A percentile compares a stretch with the other conserved stretches of the same genome.
phyloP scores from a whole-genome alignment of 1,140 invertebrate species.

The Drosophila melanogaster region Release_6_plus_ISO1_MT NT_037436.4:2015001-2015500 shows the following conservation, averaged over 20 bases:
- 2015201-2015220: background rate
- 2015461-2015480: conserved; percentile 50
- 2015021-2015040: background rate
- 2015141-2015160: too few species aligned
- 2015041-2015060: conserved; percentile 11
- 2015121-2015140: background rate
- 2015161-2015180: too few species aligned
- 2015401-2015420: conserved; percentile 43
- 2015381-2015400: conserved; percentile 3
- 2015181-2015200: too few species aligned
- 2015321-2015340: conserved; percentile 61
- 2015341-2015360: conserved; percentile 66
- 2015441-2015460: conserved; percentile 35
- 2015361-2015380: conserved; percentile 16
- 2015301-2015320: conserved; percentile 39
- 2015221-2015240: background rate
- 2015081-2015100: background rate
- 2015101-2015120: background rate
- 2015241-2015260: conserved; percentile 6
- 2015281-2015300: conserved; percentile 19
- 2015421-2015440: conserved; percentile 55
- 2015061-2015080: background rate
- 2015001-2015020: background rate
- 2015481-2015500: conserved; percentile 50
- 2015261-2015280: conserved; percentile 26